Base-by-base conservation (phyloP, 1,140 invertebrate genomes). In the Penaeus vannamei region DNA sequence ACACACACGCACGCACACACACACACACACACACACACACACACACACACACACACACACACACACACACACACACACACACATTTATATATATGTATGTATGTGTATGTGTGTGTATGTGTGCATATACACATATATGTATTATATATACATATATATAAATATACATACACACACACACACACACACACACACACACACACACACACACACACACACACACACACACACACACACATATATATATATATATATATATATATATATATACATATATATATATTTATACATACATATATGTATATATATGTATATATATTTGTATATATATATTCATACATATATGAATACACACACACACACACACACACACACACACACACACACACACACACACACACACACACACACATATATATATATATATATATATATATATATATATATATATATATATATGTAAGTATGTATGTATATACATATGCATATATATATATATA, bases 391-490 rank as follows among this genome's bases (percentile, higher is more conserved):
- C 29, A 19, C 29, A 19, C 29, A 69, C 29, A 69, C 29, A 69
- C 29, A 69, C 29, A 69, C 29, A 69, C 29, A 69, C 29, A 69
- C 29, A 69, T 69, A 69, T 69, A 69, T 69, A 69, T 69, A 69
- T 69, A 69, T 69, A 69, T 69, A 69, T 69, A 69, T 69, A 69
- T 69, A 69, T 69, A 69, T 69, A 69, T 69, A 69, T 69, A 69
- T 69, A 69, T 69, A 69, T 69, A 69, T 69, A 69, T 69, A 69
- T 69, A 69, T 69, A 69, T 69, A 69, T 69, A 69, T 69, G 29
- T 69, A 69, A n/a, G 29, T 69, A 69, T 69, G 19, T 69, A 69
- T 69, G 29, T 69, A 7, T 69, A 69, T 69, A 7, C 5, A 69
- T 8, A n/a, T 69, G 23, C 23, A 7, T 69, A 7, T n/a, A 69